Percentiles rank a stretch among this genome's conserved stretches.
phyloP scores from a whole-genome alignment of 2,888 invertebrate genomes.

The Philhelius pedissequus region DNA sequence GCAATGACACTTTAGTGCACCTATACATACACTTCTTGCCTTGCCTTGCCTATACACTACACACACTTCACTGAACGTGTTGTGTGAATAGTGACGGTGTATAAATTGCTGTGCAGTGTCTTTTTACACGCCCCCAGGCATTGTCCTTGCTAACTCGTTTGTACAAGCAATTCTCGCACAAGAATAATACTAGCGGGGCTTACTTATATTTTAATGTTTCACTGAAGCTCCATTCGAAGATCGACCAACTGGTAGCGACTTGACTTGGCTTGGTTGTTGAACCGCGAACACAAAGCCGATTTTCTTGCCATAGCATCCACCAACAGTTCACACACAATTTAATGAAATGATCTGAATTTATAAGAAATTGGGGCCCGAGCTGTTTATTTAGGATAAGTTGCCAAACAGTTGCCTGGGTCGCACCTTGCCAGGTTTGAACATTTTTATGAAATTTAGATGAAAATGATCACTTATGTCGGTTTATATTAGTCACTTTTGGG shows the following conservation, averaged over 20 bases:
- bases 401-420: too few relatives aligned
- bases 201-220: constrained; percentile 32
- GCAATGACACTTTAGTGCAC: constrained; percentile 65
- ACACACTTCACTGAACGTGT: background rate
- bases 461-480: too few relatives aligned
- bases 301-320: constrained; percentile 6
- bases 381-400: too few relatives aligned
- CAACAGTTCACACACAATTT: background rate
- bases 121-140: constrained; percentile 60
- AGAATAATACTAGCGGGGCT: background rate
- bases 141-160: constrained; percentile 53
- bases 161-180: constrained; percentile 28
- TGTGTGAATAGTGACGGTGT: background rate
- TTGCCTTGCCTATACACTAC: background rate
- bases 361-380: background rate
- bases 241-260: background rate
- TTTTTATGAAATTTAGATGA: too few relatives aligned
- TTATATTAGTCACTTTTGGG: too few relatives aligned
- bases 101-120: constrained; percentile 45
- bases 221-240: constrained; percentile 38
- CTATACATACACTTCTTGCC: background rate
- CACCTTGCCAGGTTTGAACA: too few relatives aligned
- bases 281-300: constrained; percentile 34
- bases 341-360: background rate
- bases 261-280: constrained; percentile 48